phyloP scores from a whole-genome alignment of 2,797 vertebrate species.

The Huso huso region DNA sequence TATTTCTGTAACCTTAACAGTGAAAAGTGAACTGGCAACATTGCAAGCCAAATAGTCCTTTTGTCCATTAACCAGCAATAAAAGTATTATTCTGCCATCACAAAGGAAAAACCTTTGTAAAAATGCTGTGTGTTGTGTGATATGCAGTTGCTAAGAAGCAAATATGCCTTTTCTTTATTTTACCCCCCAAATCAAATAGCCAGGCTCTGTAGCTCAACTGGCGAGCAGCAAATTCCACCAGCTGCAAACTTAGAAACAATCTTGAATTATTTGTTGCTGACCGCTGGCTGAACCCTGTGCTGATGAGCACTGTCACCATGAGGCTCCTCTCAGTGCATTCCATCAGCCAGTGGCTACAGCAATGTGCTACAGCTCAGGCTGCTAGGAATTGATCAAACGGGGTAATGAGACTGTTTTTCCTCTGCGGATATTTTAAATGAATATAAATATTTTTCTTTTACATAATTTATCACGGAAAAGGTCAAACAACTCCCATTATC shows the following conservation, averaged over 20 bases:
- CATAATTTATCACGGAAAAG: slow-evolving; percentile 62
- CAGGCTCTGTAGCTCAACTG: slow-evolving; percentile 68
- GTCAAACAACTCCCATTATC: slow-evolving; percentile 37
- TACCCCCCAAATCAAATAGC: slow-evolving; percentile 65
- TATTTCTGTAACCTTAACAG: neutral
- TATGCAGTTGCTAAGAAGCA: slow-evolving; percentile 72
- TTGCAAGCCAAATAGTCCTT: slow-evolving; percentile 47
- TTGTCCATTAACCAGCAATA: slow-evolving; percentile 60
- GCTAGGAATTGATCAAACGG: slow-evolving; percentile 72
- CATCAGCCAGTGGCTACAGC: slow-evolving; percentile 68
- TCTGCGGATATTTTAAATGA: slow-evolving; percentile 60
- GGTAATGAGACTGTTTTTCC: slow-evolving; percentile 65
- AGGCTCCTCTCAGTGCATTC: slow-evolving; percentile 69
- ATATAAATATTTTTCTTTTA: slow-evolving; percentile 66
- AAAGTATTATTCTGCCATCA: slow-evolving; percentile 60
- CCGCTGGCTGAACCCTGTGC: slow-evolving; percentile 75
- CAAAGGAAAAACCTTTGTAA: slow-evolving; percentile 61
- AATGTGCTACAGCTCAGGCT: slow-evolving; percentile 62
- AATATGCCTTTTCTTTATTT: slow-evolving; percentile 68
- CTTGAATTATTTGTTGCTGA: slow-evolving; percentile 80
- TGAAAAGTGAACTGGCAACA: slow-evolving; percentile 40
- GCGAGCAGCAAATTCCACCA: slow-evolving; percentile 77
- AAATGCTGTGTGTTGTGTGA: slow-evolving; percentile 54
- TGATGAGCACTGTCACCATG: slow-evolving; percentile 77
- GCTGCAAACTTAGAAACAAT: slow-evolving; percentile 78